Evolutionary conservation across 64 coral and sea anemone genomes (phyloP), one percentile per base, ranked within the genome.

Genomic region (Actinia equina): DNA sequence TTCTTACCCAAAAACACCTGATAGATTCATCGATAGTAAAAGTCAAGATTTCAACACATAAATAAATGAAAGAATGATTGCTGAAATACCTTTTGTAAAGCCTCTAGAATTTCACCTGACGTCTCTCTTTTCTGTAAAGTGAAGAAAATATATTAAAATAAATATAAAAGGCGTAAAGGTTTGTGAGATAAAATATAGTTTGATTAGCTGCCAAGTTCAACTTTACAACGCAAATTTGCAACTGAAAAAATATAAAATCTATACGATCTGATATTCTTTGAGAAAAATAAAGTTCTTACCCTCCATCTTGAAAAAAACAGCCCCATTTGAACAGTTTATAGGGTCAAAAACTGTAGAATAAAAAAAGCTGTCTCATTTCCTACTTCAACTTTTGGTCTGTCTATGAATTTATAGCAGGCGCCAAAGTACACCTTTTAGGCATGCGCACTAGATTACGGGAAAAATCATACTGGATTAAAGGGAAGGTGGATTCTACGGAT

Each of bases 21-120:
- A 74, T 74, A 25, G 23, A 26, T 74, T 74, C 25, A 25, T 16
- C 11, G 26, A 74, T 74, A 74, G 27, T 41, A 74, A 41, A 74
- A 41, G 5, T 74, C 2, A 8, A 74, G 25, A 30, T 27, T 30
- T n/a, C n/a, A 41, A 41, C 25, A 74, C n/a, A 74, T 15, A 30
- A 74, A 74, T n/a, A 74, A 27, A 74, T 57, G 25, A 74, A 37
- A 3, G 3, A 74, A 26, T 74, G 7, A 15, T 74, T 13, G 23
- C 25, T 13, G 69, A 41, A 42, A 74, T 52, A 95, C 94, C 94
- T 97, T 93, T 57, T 93, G 87, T 41, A 97, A 43, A 0, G 80
- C 84, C 43, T 97, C 91, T 44, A 97, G 87, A 20, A 97, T 93
- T 80, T 97, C 94, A 26, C 83, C 87, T n/a, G 92, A 81, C 49